Evolutionary conservation across 2,888 invertebrate species (phyloP), one percentile per base, ranked within the genome.

Genomic region (Epirrhoe tristata): DNA sequence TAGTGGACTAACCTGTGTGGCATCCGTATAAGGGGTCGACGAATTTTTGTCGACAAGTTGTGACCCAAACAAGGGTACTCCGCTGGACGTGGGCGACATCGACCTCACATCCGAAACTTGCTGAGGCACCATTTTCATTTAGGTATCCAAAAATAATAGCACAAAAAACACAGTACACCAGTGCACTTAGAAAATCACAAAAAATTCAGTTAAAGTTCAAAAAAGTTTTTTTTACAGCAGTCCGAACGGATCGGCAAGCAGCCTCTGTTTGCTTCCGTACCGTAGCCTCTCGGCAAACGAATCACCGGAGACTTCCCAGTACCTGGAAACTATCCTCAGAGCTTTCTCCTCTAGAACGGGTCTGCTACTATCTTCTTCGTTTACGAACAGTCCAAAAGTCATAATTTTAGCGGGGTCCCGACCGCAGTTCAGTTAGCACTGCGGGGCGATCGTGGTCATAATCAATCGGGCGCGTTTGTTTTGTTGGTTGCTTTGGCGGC

Each of bases 11-110:
- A 98, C 98, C 97, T 98, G 97, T 81, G 99, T 99, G 72, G 99
- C 99, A 95, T 99, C 99, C 84, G 98, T 98, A 94, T 99, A 99
- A 69, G 99, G 99, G 69, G 99, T 99, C 62, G 96, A 94, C 39
- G 98, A 98, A 89, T 97, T 97, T 91, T 97, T 96, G 94, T 97
- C 96, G 90, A 99, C 97, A 81, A 96, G 95, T 89, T 97, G 97
- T 66, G 98, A 98, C 79, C 98, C 98, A 93, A 98, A 98, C 84
- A 97, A 94, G 75, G 96, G 95, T 77, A 94, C 93, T 80, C 95
- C 95, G 87, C 94, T 95, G 83, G 94, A 94, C 63, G 95, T 94
- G 68, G 95, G 95, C 77, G 94, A 94, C 89, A 94, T 90, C 78
- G 94, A 94, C 83, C 94, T 85, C 79, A 93, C 93, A 85, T 93